Conservation (phyloP, 2,797 vertebrate genomes). For the Spheniscus humboldti region DNA sequence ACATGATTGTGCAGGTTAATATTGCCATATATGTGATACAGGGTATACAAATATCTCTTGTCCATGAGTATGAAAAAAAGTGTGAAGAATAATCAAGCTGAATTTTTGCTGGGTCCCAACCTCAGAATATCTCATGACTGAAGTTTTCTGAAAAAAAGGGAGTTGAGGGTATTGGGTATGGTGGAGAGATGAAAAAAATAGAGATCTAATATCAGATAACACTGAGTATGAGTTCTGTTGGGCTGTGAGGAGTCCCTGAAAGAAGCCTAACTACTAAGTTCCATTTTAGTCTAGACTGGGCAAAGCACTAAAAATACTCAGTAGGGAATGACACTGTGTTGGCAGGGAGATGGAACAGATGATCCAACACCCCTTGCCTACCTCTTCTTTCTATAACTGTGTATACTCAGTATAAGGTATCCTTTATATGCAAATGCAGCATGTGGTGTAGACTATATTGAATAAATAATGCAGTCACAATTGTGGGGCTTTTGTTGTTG, state of each 20-base stretch:
- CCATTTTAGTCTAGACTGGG: background rate
- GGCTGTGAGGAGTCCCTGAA: background rate
- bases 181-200: background rate
- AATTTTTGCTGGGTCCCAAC: background rate
- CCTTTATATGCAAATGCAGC: background rate
- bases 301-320: background rate
- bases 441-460: background rate
- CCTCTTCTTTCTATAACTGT: background rate
- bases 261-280: background rate
- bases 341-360: background rate
- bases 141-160: background rate
- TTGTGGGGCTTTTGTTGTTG: background rate
- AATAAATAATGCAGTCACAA: background rate
- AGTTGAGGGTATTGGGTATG: background rate
- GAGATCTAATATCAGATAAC: background rate
- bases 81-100: background rate
- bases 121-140: background rate
- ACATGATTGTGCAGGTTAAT: background rate
- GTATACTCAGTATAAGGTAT: background rate
- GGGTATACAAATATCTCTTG: background rate
- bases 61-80: background rate
- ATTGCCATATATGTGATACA: background rate
- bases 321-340: background rate
- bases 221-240: background rate
- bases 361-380: background rate